Evolutionary conservation across 1,140 invertebrate genomes (phyloP), one percentile per base, ranked within the genome.

Genomic region (Ceratitis capitata): DNA sequence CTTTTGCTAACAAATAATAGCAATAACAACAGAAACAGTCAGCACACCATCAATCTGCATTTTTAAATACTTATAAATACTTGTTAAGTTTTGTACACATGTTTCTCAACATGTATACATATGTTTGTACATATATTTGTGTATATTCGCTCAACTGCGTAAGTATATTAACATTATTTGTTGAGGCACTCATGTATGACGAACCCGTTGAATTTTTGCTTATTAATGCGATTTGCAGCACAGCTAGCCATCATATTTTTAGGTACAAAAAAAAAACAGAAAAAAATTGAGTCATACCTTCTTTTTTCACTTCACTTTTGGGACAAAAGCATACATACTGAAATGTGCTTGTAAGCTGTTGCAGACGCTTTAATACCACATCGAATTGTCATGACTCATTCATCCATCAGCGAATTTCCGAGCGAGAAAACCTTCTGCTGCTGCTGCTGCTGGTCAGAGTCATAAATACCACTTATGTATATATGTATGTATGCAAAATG

Each of bases 171-270:
- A 35, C 69, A 78, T n/a, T n/a, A n/a, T 78, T 78, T 26, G 35
- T 1, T 47, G 69, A 3, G n/a, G 19, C 69, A 19, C 69, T 78
- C 39, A 78, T 78, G 69, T 78, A 78, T 78, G 69, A 78, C 69
- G 69, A 78, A 78, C 69, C 69, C 45, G 69, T 78, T 78, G 69
- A 78, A 78, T 78, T 45, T 78, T 78, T 42, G 69, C 69, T 78
- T 78, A 78, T 78, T 78, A 78, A 78, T 78, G 69, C 69, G 69
- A 78, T 78, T 78, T 78, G 69, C 69, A 26, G n/a, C 35, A 35
- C 69, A 47, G 69, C 35, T n/a, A 23, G 69, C 29, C 69, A 39
- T 78, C 69, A 78, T 78, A 78, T 45, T 45, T 78, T 45, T 3
- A 26, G n/a, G 19, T 56, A 69, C 9, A 32, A 5, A 56, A 19